Evolutionary conservation across 1,140 invertebrate species (phyloP), one percentile per base, ranked within the genome.

Genomic region (Drosophila pectinifera): DNA sequence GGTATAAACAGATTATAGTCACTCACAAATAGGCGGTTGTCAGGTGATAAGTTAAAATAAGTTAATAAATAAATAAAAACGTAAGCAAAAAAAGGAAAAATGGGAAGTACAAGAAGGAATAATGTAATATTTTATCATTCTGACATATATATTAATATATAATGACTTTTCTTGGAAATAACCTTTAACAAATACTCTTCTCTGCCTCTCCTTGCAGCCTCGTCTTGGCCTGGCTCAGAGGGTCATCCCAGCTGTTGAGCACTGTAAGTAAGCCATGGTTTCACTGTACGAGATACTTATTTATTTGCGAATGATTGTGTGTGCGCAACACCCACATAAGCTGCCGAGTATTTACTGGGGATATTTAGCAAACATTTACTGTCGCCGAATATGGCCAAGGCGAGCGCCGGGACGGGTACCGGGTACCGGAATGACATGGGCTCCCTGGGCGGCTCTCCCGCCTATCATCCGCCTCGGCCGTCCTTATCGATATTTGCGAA

Each of bases 401-500:
- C 48, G 54, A 43, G 13, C 39, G 49, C 13, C 28, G 36, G 53
- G 45, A 54, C 39, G 14, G 24, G 46, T 16, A 24, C 45, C 16
- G 24, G 54, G 18, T 41, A 70, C 43, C 55, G 56, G 41, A 51
- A 54, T 41, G 56, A 56, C 49, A 34, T n/a, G 65, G 20, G 34
- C 34, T 39, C 63, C 41, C 64, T 7, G 8, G 34, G 18, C 34
- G 49, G 38, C 34, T 38, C 41, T 45, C 26, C 45, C 16, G 31
- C 26, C 67, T 70, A 56, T 70, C 67, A 28, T n/a, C 16, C 49
- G 49, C 49, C 18, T 24, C 48, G 42, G 36, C 38, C 22, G 28
- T 38, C 43, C 74, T 73, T 88, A 89, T 89, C 84, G 83, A 89
- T 89, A 77, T 84, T 88, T 80, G 67, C 62, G 63, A 89, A 88